A percentile compares a stretch with the other conserved stretches of the same genome.
phyloP scores from a whole-genome alignment of 1,140 invertebrate species.

The Ceratitis capitata region DNA sequence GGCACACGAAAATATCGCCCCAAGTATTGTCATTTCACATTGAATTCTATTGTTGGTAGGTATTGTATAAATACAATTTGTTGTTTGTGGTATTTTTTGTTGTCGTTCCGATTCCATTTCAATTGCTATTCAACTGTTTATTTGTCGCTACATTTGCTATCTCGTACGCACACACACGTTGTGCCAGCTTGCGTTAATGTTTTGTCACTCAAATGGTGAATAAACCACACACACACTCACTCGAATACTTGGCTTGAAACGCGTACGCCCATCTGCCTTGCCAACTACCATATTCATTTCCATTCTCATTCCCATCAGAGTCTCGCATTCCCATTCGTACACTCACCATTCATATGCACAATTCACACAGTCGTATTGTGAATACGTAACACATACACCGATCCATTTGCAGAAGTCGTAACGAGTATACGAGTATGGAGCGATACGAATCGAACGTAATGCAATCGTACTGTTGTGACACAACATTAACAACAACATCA shows the following conservation, averaged over 20 bases:
- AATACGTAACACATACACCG: neutral
- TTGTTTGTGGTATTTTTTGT: constrained; percentile 47
- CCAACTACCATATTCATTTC: neutral
- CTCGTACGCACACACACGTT: neutral
- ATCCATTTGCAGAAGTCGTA: neutral
- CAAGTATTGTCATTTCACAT: constrained; percentile 26
- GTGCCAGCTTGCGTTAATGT: neutral
- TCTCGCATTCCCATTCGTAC: constrained; percentile 30
- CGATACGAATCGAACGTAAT: constrained; percentile 7
- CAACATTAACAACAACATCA: constrained; percentile 36
- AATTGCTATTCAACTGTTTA: constrained; percentile 19
- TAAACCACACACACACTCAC: neutral
- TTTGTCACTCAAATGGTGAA: constrained; percentile 11
- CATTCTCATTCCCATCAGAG: neutral
- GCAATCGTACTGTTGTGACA: constrained; percentile 21
- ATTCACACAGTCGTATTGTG: constrained; percentile 2
- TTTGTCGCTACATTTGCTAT: constrained; percentile 5
- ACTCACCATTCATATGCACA: constrained; percentile 8
- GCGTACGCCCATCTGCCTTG: constrained; percentile 30
- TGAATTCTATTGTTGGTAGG: constrained; percentile 7
- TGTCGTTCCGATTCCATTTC: constrained; percentile 39
- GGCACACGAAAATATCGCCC: constrained; percentile 41
- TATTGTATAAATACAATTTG: constrained; percentile 33
- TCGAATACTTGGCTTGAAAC: neutral
- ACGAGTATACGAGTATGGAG: neutral